Conservation (phyloP, 2,888 invertebrate genomes). For the Trissolcus japonicus region DNA sequence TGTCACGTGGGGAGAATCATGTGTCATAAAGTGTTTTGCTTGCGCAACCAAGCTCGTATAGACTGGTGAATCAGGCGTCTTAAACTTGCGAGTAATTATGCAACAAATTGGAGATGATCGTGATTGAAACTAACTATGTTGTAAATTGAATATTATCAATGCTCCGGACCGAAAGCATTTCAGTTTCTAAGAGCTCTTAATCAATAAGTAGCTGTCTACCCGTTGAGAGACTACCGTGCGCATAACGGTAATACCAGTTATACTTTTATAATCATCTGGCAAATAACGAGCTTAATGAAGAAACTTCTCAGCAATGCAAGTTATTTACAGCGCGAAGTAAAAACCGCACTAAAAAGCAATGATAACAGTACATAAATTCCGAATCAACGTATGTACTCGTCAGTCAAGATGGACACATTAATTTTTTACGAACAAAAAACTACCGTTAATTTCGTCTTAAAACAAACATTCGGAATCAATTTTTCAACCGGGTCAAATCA, state of each 20-base stretch:
- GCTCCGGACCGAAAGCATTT: conserved; percentile 45
- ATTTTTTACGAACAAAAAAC: conserved; percentile 48
- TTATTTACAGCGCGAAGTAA: conserved; percentile 55
- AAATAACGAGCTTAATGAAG: conserved; percentile 58
- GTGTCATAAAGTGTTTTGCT: too few relatives aligned
- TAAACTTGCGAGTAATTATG: conserved; percentile 27
- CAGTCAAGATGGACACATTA: conserved; percentile 48
- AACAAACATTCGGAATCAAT: conserved; percentile 17
- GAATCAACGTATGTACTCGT: conserved; percentile 52
- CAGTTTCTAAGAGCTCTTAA: conserved; percentile 56
- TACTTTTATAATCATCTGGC: conserved; percentile 57
- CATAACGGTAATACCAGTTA: conserved; percentile 57
- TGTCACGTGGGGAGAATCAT: too few relatives aligned
- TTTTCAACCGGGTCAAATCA: background rate
- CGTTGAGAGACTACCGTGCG: conserved; percentile 52
- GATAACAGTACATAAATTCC: conserved; percentile 56
- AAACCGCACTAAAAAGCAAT: conserved; percentile 53
- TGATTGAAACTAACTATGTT: conserved; percentile 46
- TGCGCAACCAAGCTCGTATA: too few relatives aligned
- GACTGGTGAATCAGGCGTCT: conserved; percentile 8
- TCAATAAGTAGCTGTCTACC: conserved; percentile 55
- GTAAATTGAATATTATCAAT: conserved; percentile 56
- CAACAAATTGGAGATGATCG: conserved; percentile 41
- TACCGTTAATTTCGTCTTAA: conserved; percentile 33
- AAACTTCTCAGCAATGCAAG: conserved; percentile 56